These are phyloP conservation scores for Atta texana DNA, from an alignment of 1,140 invertebrate species.

Conservation along the genomic window DNA sequence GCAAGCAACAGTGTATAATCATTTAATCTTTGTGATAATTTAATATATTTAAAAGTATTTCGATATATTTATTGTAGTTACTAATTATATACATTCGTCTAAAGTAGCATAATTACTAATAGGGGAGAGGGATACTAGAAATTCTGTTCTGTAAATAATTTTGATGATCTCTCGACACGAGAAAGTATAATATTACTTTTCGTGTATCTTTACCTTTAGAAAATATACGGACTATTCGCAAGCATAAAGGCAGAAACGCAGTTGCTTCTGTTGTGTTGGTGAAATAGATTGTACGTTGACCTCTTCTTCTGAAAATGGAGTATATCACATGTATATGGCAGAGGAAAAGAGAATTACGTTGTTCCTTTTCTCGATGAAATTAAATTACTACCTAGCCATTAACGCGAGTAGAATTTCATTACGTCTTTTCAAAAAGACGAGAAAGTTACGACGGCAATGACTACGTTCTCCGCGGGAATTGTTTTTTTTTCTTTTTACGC, in stretches of 20 bases:
- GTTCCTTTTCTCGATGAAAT: constrained; percentile 61
- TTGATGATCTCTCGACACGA: background rate
- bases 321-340: constrained; percentile 45
- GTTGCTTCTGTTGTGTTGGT: background rate
- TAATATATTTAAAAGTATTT: background rate
- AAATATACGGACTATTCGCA: constrained; percentile 20
- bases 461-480: background rate
- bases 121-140: background rate
- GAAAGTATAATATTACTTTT: background rate
- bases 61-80: background rate
- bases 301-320: background rate
- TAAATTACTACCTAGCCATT: constrained; percentile 61
- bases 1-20: background rate
- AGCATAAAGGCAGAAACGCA: background rate
- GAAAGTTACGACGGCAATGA: background rate
- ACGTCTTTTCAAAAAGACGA: constrained; percentile 24
- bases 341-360: constrained; percentile 61
- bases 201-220: background rate
- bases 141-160: background rate
- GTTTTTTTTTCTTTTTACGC: background rate
- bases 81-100: background rate
- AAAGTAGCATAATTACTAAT: background rate
- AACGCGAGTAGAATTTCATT: constrained; percentile 65
- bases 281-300: constrained; percentile 36
- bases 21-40: constrained; percentile 9